Base-by-base conservation (phyloP, 1,140 invertebrate genomes). In the Eumeta japonica region DNA sequence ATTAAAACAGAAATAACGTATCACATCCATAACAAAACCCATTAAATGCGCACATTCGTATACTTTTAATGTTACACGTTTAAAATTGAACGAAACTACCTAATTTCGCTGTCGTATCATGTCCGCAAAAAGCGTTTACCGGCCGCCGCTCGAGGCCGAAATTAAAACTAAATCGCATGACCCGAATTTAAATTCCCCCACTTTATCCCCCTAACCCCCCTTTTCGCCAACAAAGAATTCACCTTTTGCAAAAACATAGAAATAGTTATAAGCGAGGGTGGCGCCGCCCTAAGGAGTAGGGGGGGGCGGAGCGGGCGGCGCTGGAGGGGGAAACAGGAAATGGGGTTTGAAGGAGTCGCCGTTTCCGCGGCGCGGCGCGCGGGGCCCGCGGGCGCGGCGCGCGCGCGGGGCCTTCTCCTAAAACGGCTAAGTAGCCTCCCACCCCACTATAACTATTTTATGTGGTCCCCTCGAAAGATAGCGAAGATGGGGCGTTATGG, bases 401-500 rank as follows among this genome's bases (percentile, higher is more conserved):
- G n/a, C n/a, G n/a, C n/a, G n/a, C n/a, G n/a, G n/a, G n/a, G n/a
- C n/a, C n/a, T n/a, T 68, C 65, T 66, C 68, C 68, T 71, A 71
- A 73, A 73, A 73, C 66, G 64, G 66, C 68, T 73, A 71, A 73
- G 68, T 70, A 70, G 68, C 68, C 63, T 61, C 64, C 63, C 53
- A 62, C 51, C 65, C 60, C 64, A 62, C 58, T 65, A 70, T 70
- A 71, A 73, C 68, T 73, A 73, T 71, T 73, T 73, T 73, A 73
- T 73, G 61, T 52, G 63, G 68, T 73, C 65, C 68, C 68, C 65
- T 72, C 63, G 62, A 73, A 73, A 73, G 68, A 73, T 63, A 64
- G 60, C 55, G 55, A 52, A 62, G 64, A 62, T 66, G 61, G 59
- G 60, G 60, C 52, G 39, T 41, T 7, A 24, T 47, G 50, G 57